Evolutionary conservation across 1,140 invertebrate genomes (phyloP), one percentile per base, ranked within the genome.

Genomic region (Thaumetopoea pityocampa): DNA sequence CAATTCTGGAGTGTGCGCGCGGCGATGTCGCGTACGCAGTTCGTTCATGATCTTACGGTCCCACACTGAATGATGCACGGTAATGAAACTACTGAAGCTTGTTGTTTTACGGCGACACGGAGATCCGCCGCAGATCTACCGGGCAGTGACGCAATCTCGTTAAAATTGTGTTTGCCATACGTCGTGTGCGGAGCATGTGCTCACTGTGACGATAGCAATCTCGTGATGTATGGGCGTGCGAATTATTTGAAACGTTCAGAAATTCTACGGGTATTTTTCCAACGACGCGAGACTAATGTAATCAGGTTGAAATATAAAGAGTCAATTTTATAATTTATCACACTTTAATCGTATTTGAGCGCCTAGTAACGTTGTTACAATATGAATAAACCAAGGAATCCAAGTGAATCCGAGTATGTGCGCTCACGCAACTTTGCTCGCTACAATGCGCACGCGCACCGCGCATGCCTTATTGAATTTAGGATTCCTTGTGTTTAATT

Each of bases 71-170:
- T 32, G 37, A 41, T 32, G 30, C 28, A 41, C 27, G 11, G 8
- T 17, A 32, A 32, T 32, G 24, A 32, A 40, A 19, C 24, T 11
- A 27, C 9, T 15, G 37, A n/a, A 19, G 8, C 22, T 36, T 11
- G 22, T 26, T 16, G 8, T 11, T 26, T n/a, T n/a, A n/a, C n/a
- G 23, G 27, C 22, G 12, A 35, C 30, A 9, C 22, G 34, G 37
- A 23, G 19, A 30, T 41, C 8, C 5, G 20, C 10, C 9, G 12
- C 12, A 16, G 11, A 11, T 4, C 14, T n/a, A n/a, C n/a, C n/a
- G n/a, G n/a, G 6, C 30, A 11, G 7, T 53, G 51, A 48, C 44
- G 51, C 38, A 53, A 48, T 10, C 1, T 48, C 26, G 23, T 42
- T 54, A 41, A 45, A 54, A 41, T 34, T 46, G 46, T 49, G 38